These are phyloP conservation scores for Xestia c-nigrum DNA, from an alignment of 2,888 invertebrate species.

Conservation along the genomic window DNA sequence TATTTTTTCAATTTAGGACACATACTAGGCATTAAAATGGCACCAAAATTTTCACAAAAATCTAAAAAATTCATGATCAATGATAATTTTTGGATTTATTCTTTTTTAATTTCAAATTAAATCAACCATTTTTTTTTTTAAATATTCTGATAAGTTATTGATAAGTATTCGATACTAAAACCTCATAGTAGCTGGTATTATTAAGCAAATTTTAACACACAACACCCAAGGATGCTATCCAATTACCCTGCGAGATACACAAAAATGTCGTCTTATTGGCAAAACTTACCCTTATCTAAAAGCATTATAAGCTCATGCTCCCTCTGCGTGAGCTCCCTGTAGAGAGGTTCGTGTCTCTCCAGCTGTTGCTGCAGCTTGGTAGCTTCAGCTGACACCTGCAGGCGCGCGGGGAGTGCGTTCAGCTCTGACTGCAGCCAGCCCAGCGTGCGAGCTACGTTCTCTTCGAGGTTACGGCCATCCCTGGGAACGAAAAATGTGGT, in stretches of 20 bases:
- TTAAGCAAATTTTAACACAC: neutral
- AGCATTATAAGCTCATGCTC: constrained; percentile 98
- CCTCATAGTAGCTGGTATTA: neutral
- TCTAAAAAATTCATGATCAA: no score
- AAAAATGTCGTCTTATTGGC: neutral
- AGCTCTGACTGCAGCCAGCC: constrained; percentile 97
- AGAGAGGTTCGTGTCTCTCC: constrained; percentile 96
- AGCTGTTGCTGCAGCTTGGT: constrained; percentile 96
- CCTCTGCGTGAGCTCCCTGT: constrained; percentile 96
- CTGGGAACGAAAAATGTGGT: constrained; percentile 76
- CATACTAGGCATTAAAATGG: neutral
- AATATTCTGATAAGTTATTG: neutral
- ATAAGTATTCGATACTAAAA: neutral
- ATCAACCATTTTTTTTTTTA: neutral
- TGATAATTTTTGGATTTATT: neutral
- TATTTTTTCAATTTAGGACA: neutral
- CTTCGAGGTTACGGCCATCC: constrained; percentile 97
- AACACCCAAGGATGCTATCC: no score
- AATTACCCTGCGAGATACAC: neutral
- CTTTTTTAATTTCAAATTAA: neutral
- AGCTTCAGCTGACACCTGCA: constrained; percentile 96
- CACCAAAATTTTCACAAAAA: no score
- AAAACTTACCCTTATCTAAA: constrained; percentile 94
- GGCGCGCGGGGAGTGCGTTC: constrained; percentile 93
- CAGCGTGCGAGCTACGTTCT: constrained; percentile 96